A percentile compares a stretch with the other conserved stretches of the same genome.
phyloP scores from a whole-genome alignment of 2,797 vertebrate genomes.

The Oryzias dopingdopingensis region DNA sequence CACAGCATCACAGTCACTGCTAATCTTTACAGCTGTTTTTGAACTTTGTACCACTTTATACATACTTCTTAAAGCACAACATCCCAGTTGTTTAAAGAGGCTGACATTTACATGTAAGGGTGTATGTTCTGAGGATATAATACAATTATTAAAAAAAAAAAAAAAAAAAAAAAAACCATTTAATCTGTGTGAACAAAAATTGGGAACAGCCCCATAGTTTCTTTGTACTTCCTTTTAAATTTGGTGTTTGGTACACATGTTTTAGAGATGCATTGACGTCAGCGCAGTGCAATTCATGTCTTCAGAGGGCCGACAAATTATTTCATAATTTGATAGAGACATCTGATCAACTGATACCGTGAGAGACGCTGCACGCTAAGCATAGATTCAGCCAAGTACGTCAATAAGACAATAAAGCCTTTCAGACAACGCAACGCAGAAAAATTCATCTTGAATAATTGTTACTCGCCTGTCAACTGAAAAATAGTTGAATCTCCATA shows the following conservation, averaged over 20 bases:
- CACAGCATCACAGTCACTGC: constrained; percentile 58
- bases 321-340: constrained; percentile 48
- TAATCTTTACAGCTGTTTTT: constrained; percentile 55
- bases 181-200: constrained; percentile 33
- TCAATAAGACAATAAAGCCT: constrained; percentile 44
- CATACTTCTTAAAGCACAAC: constrained; percentile 26
- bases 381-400: constrained; percentile 34
- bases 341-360: constrained; percentile 38
- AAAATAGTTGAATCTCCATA: constrained; percentile 2
- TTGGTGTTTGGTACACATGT: constrained; percentile 32
- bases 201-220: constrained; percentile 41
- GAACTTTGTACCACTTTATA: constrained; percentile 50
- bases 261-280: constrained; percentile 60
- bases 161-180: constrained; percentile 1
- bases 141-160: neutral
- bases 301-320: constrained; percentile 43
- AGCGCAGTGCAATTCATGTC: constrained; percentile 43
- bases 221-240: constrained; percentile 37
- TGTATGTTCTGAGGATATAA: constrained; percentile 41
- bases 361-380: constrained; percentile 40
- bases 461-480: constrained; percentile 16
- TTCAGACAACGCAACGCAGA: constrained; percentile 23
- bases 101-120: constrained; percentile 19
- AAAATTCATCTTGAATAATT: neutral
- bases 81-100: constrained; percentile 30